Evolutionary conservation across 2,113 vertebrate species (phyloP).

Genomic region (Ochotona curzoniae): DNA sequence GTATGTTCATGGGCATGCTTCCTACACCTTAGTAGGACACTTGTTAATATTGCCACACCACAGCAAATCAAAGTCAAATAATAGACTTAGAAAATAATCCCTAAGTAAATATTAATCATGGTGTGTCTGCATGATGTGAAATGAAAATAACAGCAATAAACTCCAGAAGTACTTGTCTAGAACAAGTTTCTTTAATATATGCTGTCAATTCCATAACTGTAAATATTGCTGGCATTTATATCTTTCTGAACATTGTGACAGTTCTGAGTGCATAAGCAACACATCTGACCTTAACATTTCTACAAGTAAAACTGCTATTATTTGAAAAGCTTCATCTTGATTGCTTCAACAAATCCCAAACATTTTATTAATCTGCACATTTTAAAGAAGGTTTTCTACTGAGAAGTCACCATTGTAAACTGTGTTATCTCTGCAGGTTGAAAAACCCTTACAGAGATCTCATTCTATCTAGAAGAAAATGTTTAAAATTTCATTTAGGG

Average conservation of each 20-base stretch:
- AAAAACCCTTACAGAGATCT: neutral
- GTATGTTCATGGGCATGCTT: slow-evolving; percentile 31
- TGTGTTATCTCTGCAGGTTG: neutral
- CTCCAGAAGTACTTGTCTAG: neutral
- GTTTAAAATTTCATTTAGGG: neutral
- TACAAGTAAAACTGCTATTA: neutral
- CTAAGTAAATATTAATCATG: slow-evolving; percentile 74
- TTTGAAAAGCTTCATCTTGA: neutral
- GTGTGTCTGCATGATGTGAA: slow-evolving; percentile 51
- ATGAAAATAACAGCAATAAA: slow-evolving; percentile 69
- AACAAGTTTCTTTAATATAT: slow-evolving; percentile 41
- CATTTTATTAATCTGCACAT: neutral
- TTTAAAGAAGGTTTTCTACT: neutral
- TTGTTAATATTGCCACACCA: slow-evolving; percentile 57
- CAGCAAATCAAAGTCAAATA: slow-evolving; percentile 56
- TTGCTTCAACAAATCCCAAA: neutral
- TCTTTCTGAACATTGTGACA: slow-evolving; percentile 18
- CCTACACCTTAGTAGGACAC: slow-evolving; percentile 47
- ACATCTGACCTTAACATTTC: neutral
- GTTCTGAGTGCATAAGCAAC: neutral
- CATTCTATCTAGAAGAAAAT: neutral
- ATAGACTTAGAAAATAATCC: slow-evolving; percentile 47
- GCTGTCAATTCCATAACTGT: neutral
- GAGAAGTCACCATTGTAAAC: neutral
- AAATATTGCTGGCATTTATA: neutral